These are phyloP conservation scores for Osmerus eperlanus DNA, from an alignment of 2,113 vertebrate species.

Conservation along the genomic window DNA sequence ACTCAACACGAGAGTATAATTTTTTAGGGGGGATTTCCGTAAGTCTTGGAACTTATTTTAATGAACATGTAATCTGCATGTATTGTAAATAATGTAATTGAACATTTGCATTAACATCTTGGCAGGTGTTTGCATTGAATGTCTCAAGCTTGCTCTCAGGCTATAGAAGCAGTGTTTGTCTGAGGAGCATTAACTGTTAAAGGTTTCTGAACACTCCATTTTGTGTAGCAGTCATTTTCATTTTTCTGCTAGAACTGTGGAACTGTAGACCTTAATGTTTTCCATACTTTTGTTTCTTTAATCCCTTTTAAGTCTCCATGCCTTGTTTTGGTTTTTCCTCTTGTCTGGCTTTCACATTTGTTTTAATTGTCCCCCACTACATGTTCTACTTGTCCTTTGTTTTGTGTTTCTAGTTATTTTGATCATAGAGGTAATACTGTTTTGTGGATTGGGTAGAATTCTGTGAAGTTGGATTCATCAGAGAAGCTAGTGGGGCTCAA, in stretches of 20 bases:
- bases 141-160: constrained; percentile 68
- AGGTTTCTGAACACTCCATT: constrained; percentile 69
- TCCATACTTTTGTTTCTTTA: constrained; percentile 40
- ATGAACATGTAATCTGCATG: constrained; percentile 46
- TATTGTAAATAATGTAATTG: constrained; percentile 54
- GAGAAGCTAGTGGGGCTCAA: constrained; percentile 35
- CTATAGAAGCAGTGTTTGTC: background rate
- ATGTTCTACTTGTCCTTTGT: constrained; percentile 49
- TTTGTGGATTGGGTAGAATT: constrained; percentile 37
- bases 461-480: constrained; percentile 36
- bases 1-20: constrained; percentile 26
- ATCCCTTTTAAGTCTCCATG: constrained; percentile 22
- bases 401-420: constrained; percentile 71
- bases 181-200: constrained; percentile 15
- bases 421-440: constrained; percentile 74
- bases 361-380: constrained; percentile 29
- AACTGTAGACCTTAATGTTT: constrained; percentile 43
- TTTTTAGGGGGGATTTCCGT: background rate
- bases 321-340: constrained; percentile 13
- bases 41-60: background rate
- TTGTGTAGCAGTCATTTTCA: constrained; percentile 30
- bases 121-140: constrained; percentile 39
- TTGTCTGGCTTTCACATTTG: background rate
- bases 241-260: constrained; percentile 1
- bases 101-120: constrained; percentile 36